Evolutionary conservation across 2,797 vertebrate species (phyloP), one percentile per base, ranked within the genome.

Genomic region (Dallia pectoralis): DNA sequence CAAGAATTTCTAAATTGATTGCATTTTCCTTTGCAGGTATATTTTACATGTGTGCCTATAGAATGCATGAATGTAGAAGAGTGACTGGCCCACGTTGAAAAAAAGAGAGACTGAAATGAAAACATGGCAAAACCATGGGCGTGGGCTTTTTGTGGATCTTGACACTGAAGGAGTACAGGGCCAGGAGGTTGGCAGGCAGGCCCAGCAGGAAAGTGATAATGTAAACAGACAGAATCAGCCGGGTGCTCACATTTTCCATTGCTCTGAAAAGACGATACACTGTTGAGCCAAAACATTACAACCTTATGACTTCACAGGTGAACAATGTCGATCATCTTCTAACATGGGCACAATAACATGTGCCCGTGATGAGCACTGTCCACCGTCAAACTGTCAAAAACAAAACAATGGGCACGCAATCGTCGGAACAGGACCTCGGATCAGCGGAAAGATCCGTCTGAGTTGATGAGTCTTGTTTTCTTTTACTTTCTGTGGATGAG

Each of bases 11-110:
- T 61, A n/a, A 61, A 25, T 19, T 36, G 7, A 36, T 36, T n/a
- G 15, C 0, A n/a, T 19, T 84, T 77, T 88, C 25, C 79, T 70
- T 86, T 85, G 51, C 89, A 95, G 95, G 95, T 71, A 95, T 96
- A 84, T 96, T 96, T 89, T 97, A 96, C 93, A 94, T 96, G 93
- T 96, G 95, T 71, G 95, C 95, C 82, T 96, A 95, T 86, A 94
- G 93, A 80, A 95, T 95, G 94, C 94, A 96, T 1, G 94, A 96
- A 87, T 94, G 95, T 82, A 93, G 93, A 81, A 91, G 93, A 88
- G 86, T 93, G 71, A 87, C 94, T 15, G 89, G 92, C 32, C 83
- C 94, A 56, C 93, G 92, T 86, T 96, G 83, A 91, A 87, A 77
- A 22, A 16, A 70, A 32, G 63, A 56, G 44, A 27, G 48, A 27